Conservation (phyloP, 2,888 invertebrate species). For the Eupithecia dodoneata region DNA sequence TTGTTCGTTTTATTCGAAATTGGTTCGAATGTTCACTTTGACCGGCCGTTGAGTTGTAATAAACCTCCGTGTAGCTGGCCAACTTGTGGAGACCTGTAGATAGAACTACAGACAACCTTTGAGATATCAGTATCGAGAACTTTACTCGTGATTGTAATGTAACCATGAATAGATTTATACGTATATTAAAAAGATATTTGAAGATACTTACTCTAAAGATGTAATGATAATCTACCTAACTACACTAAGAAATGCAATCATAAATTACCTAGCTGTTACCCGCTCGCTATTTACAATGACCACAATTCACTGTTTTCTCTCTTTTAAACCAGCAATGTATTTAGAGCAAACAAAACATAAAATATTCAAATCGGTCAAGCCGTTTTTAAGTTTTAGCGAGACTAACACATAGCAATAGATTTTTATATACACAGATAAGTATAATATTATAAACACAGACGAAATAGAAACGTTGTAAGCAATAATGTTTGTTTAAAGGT, state of each 20-base stretch:
- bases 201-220: background rate
- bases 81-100: conserved; percentile 17
- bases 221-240: background rate
- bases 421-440: too few species aligned
- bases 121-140: background rate
- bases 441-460: too few species aligned
- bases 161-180: background rate
- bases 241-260: too few species aligned
- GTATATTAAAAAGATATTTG: background rate
- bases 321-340: too few species aligned
- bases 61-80: conserved; percentile 44
- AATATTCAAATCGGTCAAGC: too few species aligned
- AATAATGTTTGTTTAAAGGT: background rate
- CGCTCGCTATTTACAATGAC: too few species aligned
- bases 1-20: conserved; percentile 82
- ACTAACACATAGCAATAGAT: too few species aligned
- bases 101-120: background rate
- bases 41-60: conserved; percentile 68
- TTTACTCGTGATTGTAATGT: background rate
- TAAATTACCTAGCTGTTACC: too few species aligned
- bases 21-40: conserved; percentile 72
- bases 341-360: too few species aligned
- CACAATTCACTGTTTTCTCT: too few species aligned
- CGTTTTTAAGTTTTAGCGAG: too few species aligned
- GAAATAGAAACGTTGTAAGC: background rate